A percentile compares a stretch with the other conserved stretches of the same genome.
phyloP scores from a whole-genome alignment of 2,888 invertebrate genomes.

The Thalpophila matura region DNA sequence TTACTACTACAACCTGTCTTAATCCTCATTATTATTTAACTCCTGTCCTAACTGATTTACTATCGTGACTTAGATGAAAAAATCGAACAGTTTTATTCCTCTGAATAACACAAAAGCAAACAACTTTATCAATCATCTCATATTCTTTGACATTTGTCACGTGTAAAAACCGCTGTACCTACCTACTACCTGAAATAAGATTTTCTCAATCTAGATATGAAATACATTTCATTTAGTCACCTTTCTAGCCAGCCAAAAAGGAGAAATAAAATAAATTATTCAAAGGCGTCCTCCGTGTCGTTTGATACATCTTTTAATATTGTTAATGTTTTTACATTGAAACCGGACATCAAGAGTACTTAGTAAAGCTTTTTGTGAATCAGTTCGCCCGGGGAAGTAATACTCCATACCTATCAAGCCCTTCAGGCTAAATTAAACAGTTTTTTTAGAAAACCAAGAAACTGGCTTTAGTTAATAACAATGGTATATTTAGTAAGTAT shows the following conservation, averaged over 20 bases:
- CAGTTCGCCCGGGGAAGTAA: too few relatives aligned
- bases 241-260: not conserved
- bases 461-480: not conserved
- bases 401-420: too few relatives aligned
- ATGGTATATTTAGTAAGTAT: not conserved
- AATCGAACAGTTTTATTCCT: too few relatives aligned
- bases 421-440: not conserved
- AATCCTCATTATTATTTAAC: too few relatives aligned
- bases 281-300: not conserved
- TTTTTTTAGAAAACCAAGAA: not conserved
- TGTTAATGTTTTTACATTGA: slow-evolving; percentile 2
- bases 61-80: too few relatives aligned
- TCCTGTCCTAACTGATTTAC: too few relatives aligned
- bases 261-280: not conserved
- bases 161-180: not conserved
- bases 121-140: too few relatives aligned
- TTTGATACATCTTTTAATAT: not conserved
- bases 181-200: not conserved
- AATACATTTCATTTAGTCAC: not conserved
- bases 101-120: too few relatives aligned
- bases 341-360: too few relatives aligned
- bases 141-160: too few relatives aligned
- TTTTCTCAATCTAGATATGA: not conserved
- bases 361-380: too few relatives aligned
- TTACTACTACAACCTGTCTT: too few relatives aligned